Evolutionary conservation across 1,140 invertebrate genomes (phyloP).

Genomic region (Papilio glaucus): DNA sequence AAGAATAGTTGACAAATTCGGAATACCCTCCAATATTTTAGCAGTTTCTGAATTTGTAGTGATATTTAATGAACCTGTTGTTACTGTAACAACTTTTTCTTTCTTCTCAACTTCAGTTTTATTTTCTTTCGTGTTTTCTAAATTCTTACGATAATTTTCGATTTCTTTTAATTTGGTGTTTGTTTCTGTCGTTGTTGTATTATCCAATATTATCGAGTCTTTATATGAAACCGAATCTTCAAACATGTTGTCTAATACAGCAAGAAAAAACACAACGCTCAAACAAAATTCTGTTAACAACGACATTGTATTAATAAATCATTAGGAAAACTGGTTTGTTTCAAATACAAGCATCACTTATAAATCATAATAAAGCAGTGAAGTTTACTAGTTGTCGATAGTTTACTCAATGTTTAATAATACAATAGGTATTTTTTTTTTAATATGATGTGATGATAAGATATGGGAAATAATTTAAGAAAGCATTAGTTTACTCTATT

Average conservation of each 20-base stretch:
- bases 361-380: neutral
- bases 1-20: too few species aligned
- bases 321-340: constrained; percentile 1
- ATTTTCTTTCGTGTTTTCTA: neutral
- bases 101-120: neutral
- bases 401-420: neutral
- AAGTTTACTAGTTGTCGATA: neutral
- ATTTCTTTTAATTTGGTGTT: neutral
- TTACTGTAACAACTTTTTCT: too few species aligned
- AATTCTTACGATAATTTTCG: neutral
- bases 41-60: too few species aligned
- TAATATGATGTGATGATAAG: too few species aligned
- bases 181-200: neutral
- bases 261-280: neutral
- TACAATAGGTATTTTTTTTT: neutral
- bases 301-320: constrained; percentile 3
- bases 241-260: neutral
- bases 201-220: neutral
- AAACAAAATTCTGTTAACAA: neutral
- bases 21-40: too few species aligned
- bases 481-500: too few species aligned
- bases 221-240: neutral
- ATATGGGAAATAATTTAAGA: neutral
- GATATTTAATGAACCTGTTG: too few species aligned
- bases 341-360: neutral